Percentiles rank a stretch among this genome's conserved stretches.
Evolutionary conservation across 2,888 invertebrate genomes (phyloP).

Genomic region (Spilarctia lutea): DNA sequence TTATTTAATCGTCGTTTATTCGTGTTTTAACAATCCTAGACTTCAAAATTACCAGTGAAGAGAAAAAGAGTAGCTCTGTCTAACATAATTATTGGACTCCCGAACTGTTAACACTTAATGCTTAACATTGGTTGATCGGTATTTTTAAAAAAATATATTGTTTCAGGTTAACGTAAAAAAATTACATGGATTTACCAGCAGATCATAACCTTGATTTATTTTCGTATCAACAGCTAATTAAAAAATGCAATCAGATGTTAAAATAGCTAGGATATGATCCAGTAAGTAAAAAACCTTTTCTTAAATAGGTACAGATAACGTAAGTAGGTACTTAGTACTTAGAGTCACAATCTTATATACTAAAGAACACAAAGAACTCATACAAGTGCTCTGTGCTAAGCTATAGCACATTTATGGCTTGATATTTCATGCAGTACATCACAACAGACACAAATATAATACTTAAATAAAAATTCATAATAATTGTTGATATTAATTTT

Average conservation of each 20-base stretch:
- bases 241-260: neutral
- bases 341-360: neutral
- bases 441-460: neutral
- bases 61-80: neutral
- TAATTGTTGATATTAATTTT: neutral
- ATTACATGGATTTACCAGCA: neutral
- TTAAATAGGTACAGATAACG: neutral
- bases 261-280: neutral
- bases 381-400: neutral
- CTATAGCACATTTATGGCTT: neutral
- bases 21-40: neutral
- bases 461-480: neutral
- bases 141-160: neutral
- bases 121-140: neutral
- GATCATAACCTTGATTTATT: neutral
- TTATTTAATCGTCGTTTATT: neutral
- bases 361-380: slow-evolving; percentile 1
- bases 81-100: neutral
- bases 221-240: neutral
- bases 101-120: neutral
- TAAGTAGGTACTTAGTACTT: neutral
- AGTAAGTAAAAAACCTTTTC: neutral
- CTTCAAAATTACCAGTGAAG: neutral
- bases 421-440: neutral
- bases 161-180: neutral